A percentile compares a stretch with the other conserved stretches of the same genome.
Conservation (phyloP, 2,888 invertebrate species). For the Monopis laevigella region DNA sequence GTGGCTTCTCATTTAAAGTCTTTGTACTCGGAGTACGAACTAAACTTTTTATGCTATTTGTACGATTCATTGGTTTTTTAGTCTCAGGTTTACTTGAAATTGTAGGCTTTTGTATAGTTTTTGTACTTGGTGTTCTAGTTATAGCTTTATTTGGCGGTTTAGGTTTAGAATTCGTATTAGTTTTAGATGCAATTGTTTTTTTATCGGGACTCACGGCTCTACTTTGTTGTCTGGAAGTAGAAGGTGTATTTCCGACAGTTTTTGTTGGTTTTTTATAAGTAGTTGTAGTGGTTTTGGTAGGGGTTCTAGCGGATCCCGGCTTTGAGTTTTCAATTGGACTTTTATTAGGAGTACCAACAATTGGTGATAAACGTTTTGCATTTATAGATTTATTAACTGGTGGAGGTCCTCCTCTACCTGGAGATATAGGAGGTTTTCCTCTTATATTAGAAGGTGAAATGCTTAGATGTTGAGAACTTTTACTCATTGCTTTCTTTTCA, state of each 20-base stretch:
- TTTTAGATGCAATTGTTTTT: slow-evolving; percentile 30
- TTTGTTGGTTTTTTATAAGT: slow-evolving; percentile 37
- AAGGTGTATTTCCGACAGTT: slow-evolving; percentile 44
- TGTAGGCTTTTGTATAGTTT: slow-evolving; percentile 36
- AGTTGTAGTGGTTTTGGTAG: slow-evolving; percentile 33
- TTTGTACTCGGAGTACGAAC: slow-evolving; percentile 48
- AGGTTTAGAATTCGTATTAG: slow-evolving; percentile 22
- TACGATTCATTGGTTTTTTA: slow-evolving; percentile 46
- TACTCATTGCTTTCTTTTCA: slow-evolving; percentile 45
- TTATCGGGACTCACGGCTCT: slow-evolving; percentile 56
- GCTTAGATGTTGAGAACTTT: slow-evolving; percentile 49
- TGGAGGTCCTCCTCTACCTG: slow-evolving; percentile 54
- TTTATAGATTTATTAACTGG: slow-evolving; percentile 54
- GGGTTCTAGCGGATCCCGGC: slow-evolving; percentile 37
- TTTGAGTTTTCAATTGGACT: slow-evolving; percentile 50
- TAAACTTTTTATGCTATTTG: slow-evolving; percentile 52
- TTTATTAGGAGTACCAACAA: slow-evolving; percentile 60
- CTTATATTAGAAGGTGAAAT: slow-evolving; percentile 45
- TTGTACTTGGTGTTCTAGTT: slow-evolving; percentile 38
- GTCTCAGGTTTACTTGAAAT: slow-evolving; percentile 35
- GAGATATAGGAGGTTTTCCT: slow-evolving; percentile 59
- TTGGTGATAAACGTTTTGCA: slow-evolving; percentile 56
- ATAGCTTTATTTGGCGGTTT: slow-evolving; percentile 33
- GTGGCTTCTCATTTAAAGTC: slow-evolving; percentile 45
- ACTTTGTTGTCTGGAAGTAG: slow-evolving; percentile 50